A percentile compares a stretch with the other conserved stretches of the same genome.
These are phyloP conservation scores for Falco novaeseelandiae DNA, from an alignment of 2,797 vertebrate genomes.

Conservation along the genomic window DNA sequence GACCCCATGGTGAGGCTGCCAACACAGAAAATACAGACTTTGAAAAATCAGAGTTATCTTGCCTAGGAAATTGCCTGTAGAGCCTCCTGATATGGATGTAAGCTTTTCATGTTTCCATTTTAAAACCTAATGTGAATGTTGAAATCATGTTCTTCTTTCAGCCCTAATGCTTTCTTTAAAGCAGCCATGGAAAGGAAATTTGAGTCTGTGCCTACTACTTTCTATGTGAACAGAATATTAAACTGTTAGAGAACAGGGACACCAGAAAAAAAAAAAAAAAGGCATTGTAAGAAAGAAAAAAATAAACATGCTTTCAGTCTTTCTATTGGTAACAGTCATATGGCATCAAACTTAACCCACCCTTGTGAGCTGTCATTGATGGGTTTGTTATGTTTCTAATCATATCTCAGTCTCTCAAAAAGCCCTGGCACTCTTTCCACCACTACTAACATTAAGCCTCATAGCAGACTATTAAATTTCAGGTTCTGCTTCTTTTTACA, in stretches of 20 bases:
- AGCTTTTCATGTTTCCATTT: background rate
- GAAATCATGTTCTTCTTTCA: slow-evolving; percentile 1
- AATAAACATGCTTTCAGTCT: background rate
- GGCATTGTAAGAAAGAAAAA: background rate
- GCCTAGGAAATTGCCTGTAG: slow-evolving; percentile 1
- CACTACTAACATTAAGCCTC: background rate
- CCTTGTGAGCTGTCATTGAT: background rate
- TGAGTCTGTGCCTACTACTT: background rate
- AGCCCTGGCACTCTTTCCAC: background rate
- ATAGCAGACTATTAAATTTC: background rate
- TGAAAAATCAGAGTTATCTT: background rate
- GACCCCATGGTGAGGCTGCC: background rate
- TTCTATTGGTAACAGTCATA: background rate
- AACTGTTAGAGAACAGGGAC: background rate
- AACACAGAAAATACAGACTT: background rate
- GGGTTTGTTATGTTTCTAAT: background rate
- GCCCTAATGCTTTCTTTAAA: background rate
- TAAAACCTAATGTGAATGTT: background rate
- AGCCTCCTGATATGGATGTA: background rate
- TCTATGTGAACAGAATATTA: slow-evolving; percentile 15
- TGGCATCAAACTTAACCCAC: background rate
- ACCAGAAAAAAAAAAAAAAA: background rate
- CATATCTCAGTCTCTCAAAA: background rate
- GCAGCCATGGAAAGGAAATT: background rate
- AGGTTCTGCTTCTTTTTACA: background rate